Percentiles rank a stretch among this genome's conserved stretches.
Conservation (phyloP, 1,140 invertebrate species). For the Apis mellifera region DNA sequence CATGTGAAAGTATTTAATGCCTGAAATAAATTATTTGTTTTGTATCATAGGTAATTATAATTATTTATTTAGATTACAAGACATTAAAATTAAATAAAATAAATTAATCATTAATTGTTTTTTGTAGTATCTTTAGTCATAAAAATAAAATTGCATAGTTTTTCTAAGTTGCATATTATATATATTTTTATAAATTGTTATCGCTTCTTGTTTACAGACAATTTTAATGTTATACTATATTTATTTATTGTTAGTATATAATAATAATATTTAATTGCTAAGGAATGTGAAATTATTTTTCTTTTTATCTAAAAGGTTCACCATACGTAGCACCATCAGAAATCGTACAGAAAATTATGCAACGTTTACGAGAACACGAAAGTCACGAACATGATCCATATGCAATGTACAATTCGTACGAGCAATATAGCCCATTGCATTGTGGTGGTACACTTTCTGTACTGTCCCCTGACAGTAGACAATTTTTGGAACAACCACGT, state of each 20-base stretch:
- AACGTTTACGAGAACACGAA: slow-evolving; percentile 82
- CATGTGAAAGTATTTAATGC: slow-evolving; percentile 1
- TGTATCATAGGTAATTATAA: slow-evolving; percentile 9
- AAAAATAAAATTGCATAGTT: neutral
- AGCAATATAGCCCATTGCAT: slow-evolving; percentile 58
- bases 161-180: slow-evolving; percentile 1
- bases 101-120: neutral
- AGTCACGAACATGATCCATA: slow-evolving; percentile 75
- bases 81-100: neutral
- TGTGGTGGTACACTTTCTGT: slow-evolving; percentile 75
- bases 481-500: slow-evolving; percentile 81
- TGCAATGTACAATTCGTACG: slow-evolving; percentile 54
- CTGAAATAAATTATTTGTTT: neutral
- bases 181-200: neutral
- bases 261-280: neutral
- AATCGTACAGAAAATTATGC: slow-evolving; percentile 84
- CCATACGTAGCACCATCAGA: slow-evolving; percentile 82
- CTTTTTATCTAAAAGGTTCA: slow-evolving; percentile 74
- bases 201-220: neutral
- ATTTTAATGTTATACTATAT: neutral
- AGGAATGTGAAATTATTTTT: neutral
- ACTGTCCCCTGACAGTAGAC: slow-evolving; percentile 82
- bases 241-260: slow-evolving; percentile 15
- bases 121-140: neutral
- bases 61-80: neutral